These are phyloP conservation scores for Sceloporus tristichus DNA, from an alignment of 2,113 vertebrate genomes.

Conservation along the genomic window DNA sequence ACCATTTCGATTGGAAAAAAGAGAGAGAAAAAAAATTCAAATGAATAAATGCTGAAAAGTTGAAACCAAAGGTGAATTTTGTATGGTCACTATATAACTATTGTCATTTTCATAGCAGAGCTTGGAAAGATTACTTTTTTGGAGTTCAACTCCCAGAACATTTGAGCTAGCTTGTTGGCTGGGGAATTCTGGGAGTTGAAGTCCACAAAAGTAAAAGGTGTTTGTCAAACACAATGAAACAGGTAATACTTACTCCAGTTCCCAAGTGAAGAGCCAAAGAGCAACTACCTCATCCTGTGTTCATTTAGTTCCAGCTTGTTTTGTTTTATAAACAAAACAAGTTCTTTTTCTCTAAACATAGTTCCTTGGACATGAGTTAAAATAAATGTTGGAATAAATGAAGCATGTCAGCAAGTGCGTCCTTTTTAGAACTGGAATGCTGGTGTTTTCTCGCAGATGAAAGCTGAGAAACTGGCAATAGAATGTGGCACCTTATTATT, in stretches of 20 bases:
- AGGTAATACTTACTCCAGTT: neutral
- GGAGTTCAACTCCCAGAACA: too few species aligned
- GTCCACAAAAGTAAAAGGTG: neutral
- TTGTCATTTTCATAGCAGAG: neutral
- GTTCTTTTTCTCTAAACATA: neutral
- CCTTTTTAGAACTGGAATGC: neutral
- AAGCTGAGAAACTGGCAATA: conserved; percentile 40
- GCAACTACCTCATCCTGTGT: neutral
- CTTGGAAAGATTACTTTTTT: too few species aligned
- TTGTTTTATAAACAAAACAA: neutral
- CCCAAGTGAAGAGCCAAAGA: neutral
- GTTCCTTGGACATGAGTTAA: neutral
- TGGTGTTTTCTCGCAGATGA: neutral
- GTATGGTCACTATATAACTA: neutral
- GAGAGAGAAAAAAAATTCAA: neutral
- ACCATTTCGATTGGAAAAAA: neutral
- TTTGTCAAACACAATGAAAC: neutral
- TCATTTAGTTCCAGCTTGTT: neutral
- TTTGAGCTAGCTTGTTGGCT: too few species aligned
- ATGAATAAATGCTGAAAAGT: neutral
- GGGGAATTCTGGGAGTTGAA: too few species aligned
- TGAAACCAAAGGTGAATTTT: neutral
- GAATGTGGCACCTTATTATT: conserved; percentile 24
- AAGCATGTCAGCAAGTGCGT: neutral
- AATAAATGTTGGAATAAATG: neutral